A percentile compares a stretch with the other conserved stretches of the same genome.
These are phyloP conservation scores for Achatina immaculata DNA, from an alignment of 1,140 invertebrate species.

Conservation along the genomic window DNA sequence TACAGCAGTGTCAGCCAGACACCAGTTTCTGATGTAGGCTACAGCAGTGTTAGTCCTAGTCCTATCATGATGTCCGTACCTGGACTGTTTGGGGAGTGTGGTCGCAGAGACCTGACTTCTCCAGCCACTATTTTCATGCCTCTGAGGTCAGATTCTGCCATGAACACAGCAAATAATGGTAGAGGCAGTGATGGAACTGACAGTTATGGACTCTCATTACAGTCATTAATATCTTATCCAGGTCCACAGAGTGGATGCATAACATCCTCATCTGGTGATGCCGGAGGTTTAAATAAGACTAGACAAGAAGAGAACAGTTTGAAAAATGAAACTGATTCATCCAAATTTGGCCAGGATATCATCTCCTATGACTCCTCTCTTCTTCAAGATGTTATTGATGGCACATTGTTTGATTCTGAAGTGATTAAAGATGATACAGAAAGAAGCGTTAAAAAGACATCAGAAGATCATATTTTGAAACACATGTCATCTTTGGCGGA, in stretches of 20 bases:
- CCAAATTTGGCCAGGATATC: background rate
- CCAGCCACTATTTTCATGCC: slow-evolving; percentile 37
- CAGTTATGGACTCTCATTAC: background rate
- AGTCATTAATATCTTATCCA: no score
- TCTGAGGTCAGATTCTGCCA: slow-evolving; percentile 43
- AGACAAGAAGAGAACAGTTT: no score
- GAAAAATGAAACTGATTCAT: background rate
- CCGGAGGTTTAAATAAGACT: background rate
- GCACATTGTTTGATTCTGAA: background rate
- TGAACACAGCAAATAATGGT: slow-evolving; percentile 35
- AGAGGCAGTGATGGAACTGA: background rate
- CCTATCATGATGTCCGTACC: slow-evolving; percentile 43
- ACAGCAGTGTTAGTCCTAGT: slow-evolving; percentile 50
- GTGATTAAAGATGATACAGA: background rate
- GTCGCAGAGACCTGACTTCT: slow-evolving; percentile 28
- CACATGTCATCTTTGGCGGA: background rate
- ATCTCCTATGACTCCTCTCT: background rate
- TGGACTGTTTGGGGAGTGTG: slow-evolving; percentile 23
- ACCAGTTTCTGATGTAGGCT: slow-evolving; percentile 51
- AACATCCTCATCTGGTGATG: background rate
- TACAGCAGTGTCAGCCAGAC: slow-evolving; percentile 47
- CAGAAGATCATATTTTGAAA: background rate
- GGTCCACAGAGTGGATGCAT: background rate
- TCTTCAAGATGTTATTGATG: slow-evolving; percentile 8
- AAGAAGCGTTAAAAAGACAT: no score